A percentile compares a stretch with the other conserved stretches of the same genome.
These are phyloP conservation scores for Styela plicata DNA, from an alignment of 23 tunicate species.

Conservation along the genomic window DNA sequence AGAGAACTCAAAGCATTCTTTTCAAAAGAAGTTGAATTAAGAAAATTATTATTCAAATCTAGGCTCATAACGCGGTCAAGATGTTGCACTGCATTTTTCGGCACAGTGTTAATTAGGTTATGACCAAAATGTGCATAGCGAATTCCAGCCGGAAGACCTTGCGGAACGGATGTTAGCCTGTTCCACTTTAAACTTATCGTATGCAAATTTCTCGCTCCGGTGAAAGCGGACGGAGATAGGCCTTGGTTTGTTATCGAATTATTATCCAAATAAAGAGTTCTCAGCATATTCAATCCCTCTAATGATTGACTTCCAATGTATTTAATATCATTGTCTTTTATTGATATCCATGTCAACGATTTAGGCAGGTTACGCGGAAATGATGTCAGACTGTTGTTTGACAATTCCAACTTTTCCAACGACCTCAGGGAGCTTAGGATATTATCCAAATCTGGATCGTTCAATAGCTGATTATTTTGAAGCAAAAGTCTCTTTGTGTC, in stretches of 20 bases:
- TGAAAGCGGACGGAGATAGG: slow-evolving; percentile 47
- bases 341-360: slow-evolving; percentile 19
- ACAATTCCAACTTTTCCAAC: slow-evolving; percentile 26
- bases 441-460: slow-evolving; percentile 42
- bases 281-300: slow-evolving; percentile 15
- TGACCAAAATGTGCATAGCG: slow-evolving; percentile 5
- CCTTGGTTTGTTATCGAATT: slow-evolving; percentile 81
- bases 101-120: slow-evolving; percentile 13
- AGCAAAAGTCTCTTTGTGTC: slow-evolving; percentile 44
- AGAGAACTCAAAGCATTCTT: slow-evolving; percentile 10
- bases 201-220: slow-evolving; percentile 12
- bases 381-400: slow-evolving; percentile 28
- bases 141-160: slow-evolving; percentile 15
- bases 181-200: slow-evolving; percentile 20
- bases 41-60: background rate
- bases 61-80: slow-evolving; percentile 10
- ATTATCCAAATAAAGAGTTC: slow-evolving; percentile 45
- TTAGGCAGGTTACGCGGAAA: slow-evolving; percentile 22
- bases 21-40: slow-evolving; percentile 7
- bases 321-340: slow-evolving; percentile 13
- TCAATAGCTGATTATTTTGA: slow-evolving; percentile 51
- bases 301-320: slow-evolving; percentile 22
- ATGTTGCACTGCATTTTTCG: background rate
- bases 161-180: slow-evolving; percentile 27
- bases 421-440: slow-evolving; percentile 6